Evolutionary conservation across 2,113 vertebrate genomes (phyloP).

Genomic region (Hystrix cristata): DNA sequence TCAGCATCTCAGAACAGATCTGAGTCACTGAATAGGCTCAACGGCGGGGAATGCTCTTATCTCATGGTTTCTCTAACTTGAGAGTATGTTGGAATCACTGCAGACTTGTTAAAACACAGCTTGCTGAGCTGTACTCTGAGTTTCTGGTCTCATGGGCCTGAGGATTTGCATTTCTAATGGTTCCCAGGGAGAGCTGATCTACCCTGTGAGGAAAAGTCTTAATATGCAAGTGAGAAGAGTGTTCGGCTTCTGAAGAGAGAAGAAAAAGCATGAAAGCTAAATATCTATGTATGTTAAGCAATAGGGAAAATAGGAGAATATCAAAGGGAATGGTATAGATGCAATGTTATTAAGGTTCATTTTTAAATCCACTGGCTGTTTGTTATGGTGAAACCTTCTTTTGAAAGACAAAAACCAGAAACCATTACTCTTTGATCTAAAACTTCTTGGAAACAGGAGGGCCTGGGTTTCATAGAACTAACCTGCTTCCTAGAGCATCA

Average conservation of each 20-base stretch:
- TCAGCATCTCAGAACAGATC: slow-evolving; percentile 2
- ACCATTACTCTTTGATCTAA: slow-evolving; percentile 44
- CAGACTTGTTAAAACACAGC: neutral
- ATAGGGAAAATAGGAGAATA: slow-evolving; percentile 56
- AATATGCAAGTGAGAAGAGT: neutral
- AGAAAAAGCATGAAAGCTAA: slow-evolving; percentile 35
- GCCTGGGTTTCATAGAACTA: slow-evolving; percentile 21
- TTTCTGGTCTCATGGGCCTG: neutral
- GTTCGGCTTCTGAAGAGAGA: slow-evolving; percentile 26
- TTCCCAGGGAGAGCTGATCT: neutral
- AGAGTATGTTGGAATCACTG: neutral
- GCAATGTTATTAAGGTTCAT: slow-evolving; percentile 68
- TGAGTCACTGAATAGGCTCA: neutral
- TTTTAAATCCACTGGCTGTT: slow-evolving; percentile 59
- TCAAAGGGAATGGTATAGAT: slow-evolving; percentile 64
- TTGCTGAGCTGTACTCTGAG: neutral
- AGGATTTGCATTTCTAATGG: neutral
- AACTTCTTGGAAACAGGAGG: slow-evolving; percentile 32
- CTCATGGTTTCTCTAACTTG: neutral
- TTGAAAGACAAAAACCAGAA: slow-evolving; percentile 33
- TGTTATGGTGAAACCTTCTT: slow-evolving; percentile 54
- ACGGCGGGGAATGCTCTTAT: neutral
- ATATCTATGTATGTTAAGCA: slow-evolving; percentile 64
- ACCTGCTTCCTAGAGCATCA: neutral
- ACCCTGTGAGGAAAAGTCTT: neutral